Evolutionary conservation across 2,113 vertebrate genomes (phyloP).

Genomic region (Serilophus lunatus): DNA sequence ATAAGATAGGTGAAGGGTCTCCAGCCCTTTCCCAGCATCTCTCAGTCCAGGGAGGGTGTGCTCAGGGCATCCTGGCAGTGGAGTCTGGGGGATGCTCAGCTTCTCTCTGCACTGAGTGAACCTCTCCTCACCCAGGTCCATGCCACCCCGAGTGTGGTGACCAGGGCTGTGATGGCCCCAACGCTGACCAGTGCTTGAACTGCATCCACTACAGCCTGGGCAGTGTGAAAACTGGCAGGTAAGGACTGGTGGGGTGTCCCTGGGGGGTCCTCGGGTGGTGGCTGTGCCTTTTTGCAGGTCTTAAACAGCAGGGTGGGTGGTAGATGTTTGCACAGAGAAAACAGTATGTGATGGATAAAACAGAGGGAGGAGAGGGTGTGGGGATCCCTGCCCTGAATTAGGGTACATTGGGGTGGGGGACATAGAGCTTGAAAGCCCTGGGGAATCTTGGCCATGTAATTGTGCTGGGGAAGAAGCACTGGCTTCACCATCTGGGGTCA

Average conservation of each 20-base stretch:
- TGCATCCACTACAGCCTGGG: conserved; percentile 90
- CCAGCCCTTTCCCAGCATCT: fast-evolving
- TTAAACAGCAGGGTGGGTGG: fast-evolving
- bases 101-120: fast-evolving
- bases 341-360: not conserved
- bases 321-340: not conserved
- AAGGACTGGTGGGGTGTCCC: not conserved
- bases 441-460: not conserved
- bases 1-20: not conserved
- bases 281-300: not conserved
- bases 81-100: not conserved
- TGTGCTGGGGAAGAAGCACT: not conserved
- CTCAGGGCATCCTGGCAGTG: not conserved
- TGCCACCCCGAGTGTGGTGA: conserved; percentile 87
- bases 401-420: not conserved
- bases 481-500: not conserved
- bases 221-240: conserved; percentile 83
- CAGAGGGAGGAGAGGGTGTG: not conserved
- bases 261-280: fast-evolving
- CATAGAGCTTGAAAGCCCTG: not conserved
- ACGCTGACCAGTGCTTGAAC: conserved; percentile 85
- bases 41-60: not conserved
- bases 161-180: conserved; percentile 87
- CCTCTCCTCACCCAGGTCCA: conserved; percentile 65
- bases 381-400: not conserved